A percentile compares a stretch with the other conserved stretches of the same genome.
Evolutionary conservation across 2,888 invertebrate species (phyloP).

Genomic region (Mythimna vitellina): DNA sequence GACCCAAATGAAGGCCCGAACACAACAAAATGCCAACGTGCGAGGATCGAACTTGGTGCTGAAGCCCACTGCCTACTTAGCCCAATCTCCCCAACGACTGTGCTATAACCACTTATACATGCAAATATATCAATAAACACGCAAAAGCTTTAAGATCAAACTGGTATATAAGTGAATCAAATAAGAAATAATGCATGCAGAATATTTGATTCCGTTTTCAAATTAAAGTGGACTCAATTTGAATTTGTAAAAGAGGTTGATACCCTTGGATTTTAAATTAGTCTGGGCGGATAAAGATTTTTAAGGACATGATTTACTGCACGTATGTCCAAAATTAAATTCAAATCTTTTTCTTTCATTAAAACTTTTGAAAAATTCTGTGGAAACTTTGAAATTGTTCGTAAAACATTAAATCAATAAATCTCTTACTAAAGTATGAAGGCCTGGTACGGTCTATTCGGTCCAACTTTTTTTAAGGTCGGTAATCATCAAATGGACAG

Average conservation of each 20-base stretch:
- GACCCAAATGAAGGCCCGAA: too few species aligned
- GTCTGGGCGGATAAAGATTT: slow-evolving; percentile 6
- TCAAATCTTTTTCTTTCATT: neutral
- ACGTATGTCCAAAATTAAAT: neutral
- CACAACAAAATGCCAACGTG: too few species aligned
- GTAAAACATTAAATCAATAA: too few species aligned
- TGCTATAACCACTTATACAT: neutral
- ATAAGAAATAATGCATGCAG: slow-evolving; percentile 31
- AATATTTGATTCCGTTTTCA: slow-evolving; percentile 16
- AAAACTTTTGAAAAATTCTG: neutral
- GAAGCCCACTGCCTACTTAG: neutral
- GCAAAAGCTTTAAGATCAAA: neutral
- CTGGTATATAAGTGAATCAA: slow-evolving; percentile 1
- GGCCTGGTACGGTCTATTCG: neutral
- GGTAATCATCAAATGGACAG: too few species aligned
- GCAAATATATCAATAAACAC: neutral
- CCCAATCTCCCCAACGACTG: too few species aligned
- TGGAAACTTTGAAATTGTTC: too few species aligned
- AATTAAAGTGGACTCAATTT: slow-evolving; percentile 21
- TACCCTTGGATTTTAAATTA: slow-evolving; percentile 40
- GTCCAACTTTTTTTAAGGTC: too few species aligned
- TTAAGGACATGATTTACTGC: slow-evolving; percentile 10
- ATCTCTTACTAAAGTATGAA: neutral
- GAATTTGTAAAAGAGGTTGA: slow-evolving; percentile 28
- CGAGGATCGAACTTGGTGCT: neutral